Evolutionary conservation across 2,113 vertebrate genomes (phyloP).

Genomic region (Chloebia gouldiae): DNA sequence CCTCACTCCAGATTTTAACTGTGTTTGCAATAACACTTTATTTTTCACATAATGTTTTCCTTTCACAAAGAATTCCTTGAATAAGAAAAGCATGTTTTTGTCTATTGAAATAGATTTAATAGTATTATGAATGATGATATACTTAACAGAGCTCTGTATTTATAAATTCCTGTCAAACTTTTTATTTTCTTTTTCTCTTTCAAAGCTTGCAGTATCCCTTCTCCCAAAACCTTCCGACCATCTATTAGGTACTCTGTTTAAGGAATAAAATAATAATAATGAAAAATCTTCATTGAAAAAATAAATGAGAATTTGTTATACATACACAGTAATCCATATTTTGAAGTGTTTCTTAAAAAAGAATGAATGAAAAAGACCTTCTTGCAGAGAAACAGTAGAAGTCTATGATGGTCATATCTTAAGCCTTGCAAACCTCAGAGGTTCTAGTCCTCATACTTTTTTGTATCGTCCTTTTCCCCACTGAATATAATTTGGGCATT

Average conservation of each 20-base stretch:
- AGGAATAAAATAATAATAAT: neutral
- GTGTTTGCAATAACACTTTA: constrained; percentile 90
- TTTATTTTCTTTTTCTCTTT: constrained; percentile 47
- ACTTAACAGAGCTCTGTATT: constrained; percentile 72
- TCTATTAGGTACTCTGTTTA: neutral
- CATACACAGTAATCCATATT: neutral
- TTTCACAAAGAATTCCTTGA: constrained; percentile 79
- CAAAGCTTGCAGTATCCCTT: neutral
- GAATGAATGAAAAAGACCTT: neutral
- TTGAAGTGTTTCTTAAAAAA: neutral
- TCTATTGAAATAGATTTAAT: constrained; percentile 83
- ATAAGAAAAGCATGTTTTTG: constrained; percentile 79
- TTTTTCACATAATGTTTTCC: constrained; percentile 89
- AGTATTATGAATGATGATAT: constrained; percentile 77
- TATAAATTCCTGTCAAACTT: constrained; percentile 78
- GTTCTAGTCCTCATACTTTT: neutral
- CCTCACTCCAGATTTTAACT: constrained; percentile 89
- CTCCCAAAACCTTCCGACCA: neutral
- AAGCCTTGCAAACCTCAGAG: neutral
- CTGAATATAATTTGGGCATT: neutral
- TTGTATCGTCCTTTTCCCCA: neutral
- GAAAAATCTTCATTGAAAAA: neutral
- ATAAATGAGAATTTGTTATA: neutral
- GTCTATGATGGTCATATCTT: neutral
- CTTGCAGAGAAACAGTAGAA: neutral